These are phyloP conservation scores for Plagiodera versicolora DNA, from an alignment of 2,888 invertebrate genomes.

Conservation along the genomic window DNA sequence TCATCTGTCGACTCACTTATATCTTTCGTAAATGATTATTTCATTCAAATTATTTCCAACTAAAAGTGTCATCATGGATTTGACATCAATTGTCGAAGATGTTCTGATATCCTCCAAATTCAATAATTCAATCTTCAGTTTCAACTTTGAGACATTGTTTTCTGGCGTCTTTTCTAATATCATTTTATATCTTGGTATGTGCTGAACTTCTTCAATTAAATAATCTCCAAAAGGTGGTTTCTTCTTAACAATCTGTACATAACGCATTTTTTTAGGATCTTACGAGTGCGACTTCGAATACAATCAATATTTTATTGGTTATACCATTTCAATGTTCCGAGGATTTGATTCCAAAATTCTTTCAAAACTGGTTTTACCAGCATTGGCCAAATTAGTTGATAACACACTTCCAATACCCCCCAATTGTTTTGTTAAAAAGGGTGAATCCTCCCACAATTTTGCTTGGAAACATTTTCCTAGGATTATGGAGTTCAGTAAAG, in stretches of 20 bases:
- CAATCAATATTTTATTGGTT: neutral
- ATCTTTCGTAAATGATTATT: conserved; percentile 60
- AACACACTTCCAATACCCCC: conserved; percentile 70
- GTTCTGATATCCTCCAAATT: conserved; percentile 57
- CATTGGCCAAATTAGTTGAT: conserved; percentile 64
- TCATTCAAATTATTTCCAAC: conserved; percentile 69
- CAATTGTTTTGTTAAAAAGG: conserved; percentile 69
- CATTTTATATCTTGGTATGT: conserved; percentile 66
- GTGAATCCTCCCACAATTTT: conserved; percentile 76
- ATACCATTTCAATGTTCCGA: conserved; percentile 71
- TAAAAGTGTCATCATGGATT: conserved; percentile 62
- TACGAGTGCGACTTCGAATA: neutral
- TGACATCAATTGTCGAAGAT: conserved; percentile 57
- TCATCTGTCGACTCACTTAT: conserved; percentile 57
- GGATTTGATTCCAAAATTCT: conserved; percentile 68
- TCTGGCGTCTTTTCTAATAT: conserved; percentile 44
- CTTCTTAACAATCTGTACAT: conserved; percentile 68
- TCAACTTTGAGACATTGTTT: conserved; percentile 16
- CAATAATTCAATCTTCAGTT: conserved; percentile 43
- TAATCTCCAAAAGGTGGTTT: conserved; percentile 73
- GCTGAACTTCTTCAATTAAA: conserved; percentile 63
- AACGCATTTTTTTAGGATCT: neutral
- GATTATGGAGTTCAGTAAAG: conserved; percentile 62
- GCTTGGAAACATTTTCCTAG: conserved; percentile 69
- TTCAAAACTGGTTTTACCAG: conserved; percentile 69